Percentiles rank a stretch among this genome's conserved stretches.
Evolutionary conservation across 2,113 vertebrate species (phyloP).

Genomic region (Catagonus wagneri): DNA sequence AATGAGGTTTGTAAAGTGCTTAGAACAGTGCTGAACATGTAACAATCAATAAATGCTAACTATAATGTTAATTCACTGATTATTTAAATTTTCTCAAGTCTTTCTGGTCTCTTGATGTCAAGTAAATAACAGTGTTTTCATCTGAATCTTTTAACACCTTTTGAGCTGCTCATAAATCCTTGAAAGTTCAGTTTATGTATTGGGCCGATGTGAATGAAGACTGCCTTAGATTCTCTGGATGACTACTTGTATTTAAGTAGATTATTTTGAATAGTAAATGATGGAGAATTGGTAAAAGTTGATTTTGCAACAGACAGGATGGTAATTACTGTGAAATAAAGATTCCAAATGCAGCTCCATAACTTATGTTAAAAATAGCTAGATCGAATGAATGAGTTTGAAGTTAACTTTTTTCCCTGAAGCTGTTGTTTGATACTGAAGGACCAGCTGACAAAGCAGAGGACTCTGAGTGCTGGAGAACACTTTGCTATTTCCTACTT

Average conservation of each 20-base stretch:
- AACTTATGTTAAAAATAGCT: background rate
- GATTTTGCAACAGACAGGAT: background rate
- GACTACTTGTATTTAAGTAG: background rate
- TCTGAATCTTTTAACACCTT: background rate
- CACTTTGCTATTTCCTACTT: background rate
- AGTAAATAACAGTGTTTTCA: background rate
- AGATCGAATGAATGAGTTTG: background rate
- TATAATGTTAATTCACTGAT: background rate
- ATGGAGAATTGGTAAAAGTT: constrained; percentile 24
- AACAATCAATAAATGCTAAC: background rate
- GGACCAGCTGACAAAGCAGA: background rate
- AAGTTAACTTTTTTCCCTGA: background rate
- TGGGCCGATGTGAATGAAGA: background rate
- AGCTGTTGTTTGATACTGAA: background rate
- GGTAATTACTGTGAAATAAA: constrained; percentile 22
- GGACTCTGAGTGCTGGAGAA: background rate
- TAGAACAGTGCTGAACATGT: background rate
- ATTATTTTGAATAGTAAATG: constrained; percentile 15
- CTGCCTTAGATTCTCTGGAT: background rate
- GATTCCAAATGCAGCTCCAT: background rate
- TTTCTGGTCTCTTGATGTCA: background rate
- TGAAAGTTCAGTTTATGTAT: background rate
- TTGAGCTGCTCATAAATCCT: background rate
- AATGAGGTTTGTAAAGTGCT: background rate
- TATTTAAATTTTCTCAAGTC: background rate